Evolutionary conservation across 2,888 invertebrate genomes (phyloP), one percentile per base, ranked within the genome.

Genomic region (Drosophila longiperda): DNA sequence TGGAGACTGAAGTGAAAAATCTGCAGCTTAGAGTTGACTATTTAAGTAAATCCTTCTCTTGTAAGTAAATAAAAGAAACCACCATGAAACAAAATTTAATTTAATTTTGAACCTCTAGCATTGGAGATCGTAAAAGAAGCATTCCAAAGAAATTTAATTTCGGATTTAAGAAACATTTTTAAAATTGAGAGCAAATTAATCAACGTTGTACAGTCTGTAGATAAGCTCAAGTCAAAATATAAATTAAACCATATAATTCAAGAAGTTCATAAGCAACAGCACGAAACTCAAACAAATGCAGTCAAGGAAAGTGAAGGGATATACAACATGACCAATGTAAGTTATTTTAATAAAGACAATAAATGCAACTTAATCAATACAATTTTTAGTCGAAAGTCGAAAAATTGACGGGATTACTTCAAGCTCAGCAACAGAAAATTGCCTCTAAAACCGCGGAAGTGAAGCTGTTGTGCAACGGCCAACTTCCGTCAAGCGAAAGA

Each of bases 401-500:
- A 12, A 66, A 68, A 48, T 12, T 83, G 12, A 17, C 26, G 0
- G 54, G 42, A 12, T 32, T 29, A 3, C 36, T 83, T 8, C 60
- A 74, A 34, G 38, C 8, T 11, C 61, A 66, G 42, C 34, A 20
- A 12, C 23, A 49, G 3, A 68, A 68, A 12, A 50, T 69, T 1
- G 20, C 55, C 29, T 64, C 62, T 0, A 80, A 80, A 45, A 55
- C 58, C 7, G 1, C 3, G 5, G 78, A 80, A 53, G 32, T 83
- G 0, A 40, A 60, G 23, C 20, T 49, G 0, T 26, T 78, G 1
- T 89, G 84, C 34, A 40, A 78, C 38, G 87, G 84, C 0, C 29
- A 69, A 17, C 45, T 87, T 8, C 96, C 96, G 0, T 93, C 93
- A 0, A 94, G 96, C 66, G 80, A 89, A 0, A 94, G 93, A 33